phyloP scores from a whole-genome alignment of 2,113 vertebrate genomes.

The Zonotrichia leucophrys region DNA sequence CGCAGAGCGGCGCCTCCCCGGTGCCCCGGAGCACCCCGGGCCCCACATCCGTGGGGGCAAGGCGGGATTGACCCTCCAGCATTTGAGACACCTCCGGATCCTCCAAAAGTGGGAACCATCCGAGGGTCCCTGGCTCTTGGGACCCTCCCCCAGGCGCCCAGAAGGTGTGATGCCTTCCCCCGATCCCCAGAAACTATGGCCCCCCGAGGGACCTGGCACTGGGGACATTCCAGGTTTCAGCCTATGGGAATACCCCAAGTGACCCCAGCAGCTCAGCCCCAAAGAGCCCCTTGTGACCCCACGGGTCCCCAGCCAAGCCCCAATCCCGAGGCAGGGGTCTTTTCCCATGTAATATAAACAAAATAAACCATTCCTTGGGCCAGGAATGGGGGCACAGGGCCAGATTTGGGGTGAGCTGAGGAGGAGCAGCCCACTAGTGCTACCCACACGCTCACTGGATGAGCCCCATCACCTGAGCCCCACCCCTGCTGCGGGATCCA shows the following conservation, averaged over 20 bases:
- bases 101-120: neutral
- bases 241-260: neutral
- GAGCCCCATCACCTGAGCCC: neutral
- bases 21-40: neutral
- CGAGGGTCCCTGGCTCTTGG: neutral
- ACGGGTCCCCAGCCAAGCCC: neutral
- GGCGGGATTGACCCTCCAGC: neutral
- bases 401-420: neutral
- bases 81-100: neutral
- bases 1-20: neutral
- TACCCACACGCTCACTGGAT: neutral
- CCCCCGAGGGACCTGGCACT: accelerated
- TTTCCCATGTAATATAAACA: neutral
- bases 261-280: accelerated
- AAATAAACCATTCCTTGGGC: neutral
- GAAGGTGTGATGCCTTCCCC: neutral
- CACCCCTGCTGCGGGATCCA: neutral
- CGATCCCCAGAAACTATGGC: neutral
- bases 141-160: neutral
- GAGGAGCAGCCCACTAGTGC: neutral
- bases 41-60: neutral
- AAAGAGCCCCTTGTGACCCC: neutral
- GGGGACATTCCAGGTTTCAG: neutral
- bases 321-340: neutral
- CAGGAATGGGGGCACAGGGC: neutral